These are phyloP conservation scores for Philotrypesis tridentata DNA, from an alignment of 1,140 invertebrate species.

Conservation along the genomic window DNA sequence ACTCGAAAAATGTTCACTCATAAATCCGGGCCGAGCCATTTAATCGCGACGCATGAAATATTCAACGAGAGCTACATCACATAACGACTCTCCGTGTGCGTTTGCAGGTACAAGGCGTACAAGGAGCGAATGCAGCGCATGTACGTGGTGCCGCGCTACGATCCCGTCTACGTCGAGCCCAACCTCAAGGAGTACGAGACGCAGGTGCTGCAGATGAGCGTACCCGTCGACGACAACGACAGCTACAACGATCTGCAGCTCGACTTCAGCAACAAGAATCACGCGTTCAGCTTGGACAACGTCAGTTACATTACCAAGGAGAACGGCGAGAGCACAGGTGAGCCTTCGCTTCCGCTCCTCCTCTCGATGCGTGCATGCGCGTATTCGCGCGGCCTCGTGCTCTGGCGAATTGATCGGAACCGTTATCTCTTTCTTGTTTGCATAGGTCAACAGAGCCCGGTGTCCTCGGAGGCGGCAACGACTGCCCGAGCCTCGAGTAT, in stretches of 20 bases:
- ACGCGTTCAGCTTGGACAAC: constrained; percentile 88
- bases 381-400: too few species aligned
- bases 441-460: constrained; percentile 84
- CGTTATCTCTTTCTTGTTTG: constrained; percentile 34
- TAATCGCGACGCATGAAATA: neutral
- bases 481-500: constrained; percentile 86
- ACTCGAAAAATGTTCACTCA: neutral
- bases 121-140: constrained; percentile 84
- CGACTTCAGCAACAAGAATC: constrained; percentile 91
- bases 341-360: constrained; percentile 22
- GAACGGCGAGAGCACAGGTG: constrained; percentile 76
- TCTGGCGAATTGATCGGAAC: neutral
- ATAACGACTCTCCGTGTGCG: neutral
- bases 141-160: constrained; percentile 84
- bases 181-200: constrained; percentile 90
- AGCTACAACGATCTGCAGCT: constrained; percentile 85
- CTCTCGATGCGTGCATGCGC: neutral
- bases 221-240: constrained; percentile 85
- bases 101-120: constrained; percentile 83
- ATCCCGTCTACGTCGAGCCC: constrained; percentile 85
- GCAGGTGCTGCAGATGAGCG: constrained; percentile 92
- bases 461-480: constrained; percentile 86
- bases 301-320: constrained; percentile 90
- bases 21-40: neutral
- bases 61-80: neutral